These are phyloP conservation scores for Tetragnatha versicolor DNA, from an alignment of 1,140 invertebrate species.

Conservation along the genomic window DNA sequence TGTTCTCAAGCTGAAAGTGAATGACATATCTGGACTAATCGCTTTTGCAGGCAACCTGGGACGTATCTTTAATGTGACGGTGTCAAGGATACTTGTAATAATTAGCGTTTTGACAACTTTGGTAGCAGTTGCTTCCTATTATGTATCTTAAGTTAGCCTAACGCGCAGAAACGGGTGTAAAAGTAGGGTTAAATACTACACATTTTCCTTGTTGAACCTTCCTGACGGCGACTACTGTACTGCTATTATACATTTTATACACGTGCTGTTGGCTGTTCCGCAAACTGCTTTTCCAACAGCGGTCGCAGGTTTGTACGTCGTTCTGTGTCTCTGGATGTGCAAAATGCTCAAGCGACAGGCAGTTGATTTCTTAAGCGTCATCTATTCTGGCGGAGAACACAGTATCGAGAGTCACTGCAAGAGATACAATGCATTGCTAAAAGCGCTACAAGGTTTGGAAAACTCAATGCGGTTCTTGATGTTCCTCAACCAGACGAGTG, in stretches of 20 bases:
- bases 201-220: not conserved
- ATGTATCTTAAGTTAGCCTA: not conserved
- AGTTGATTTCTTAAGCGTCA: too few relatives aligned
- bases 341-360: not conserved
- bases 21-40: not conserved
- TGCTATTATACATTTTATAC: not conserved
- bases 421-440: not conserved
- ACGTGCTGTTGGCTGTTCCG: not conserved
- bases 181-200: not conserved
- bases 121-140: not conserved
- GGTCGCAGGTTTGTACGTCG: not conserved
- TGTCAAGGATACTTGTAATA: not conserved
- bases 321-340: not conserved
- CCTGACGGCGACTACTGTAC: not conserved
- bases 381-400: not conserved
- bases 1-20: not conserved
- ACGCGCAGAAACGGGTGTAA: not conserved
- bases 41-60: not conserved
- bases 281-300: not conserved
- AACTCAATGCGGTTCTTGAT: not conserved
- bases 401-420: not conserved
- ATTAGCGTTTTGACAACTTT: not conserved
- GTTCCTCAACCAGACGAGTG: not conserved
- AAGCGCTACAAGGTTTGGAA: not conserved
- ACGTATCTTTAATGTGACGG: not conserved